Evolutionary conservation across 1,140 invertebrate genomes (phyloP).

Genomic region (Centruroides vittatus): DNA sequence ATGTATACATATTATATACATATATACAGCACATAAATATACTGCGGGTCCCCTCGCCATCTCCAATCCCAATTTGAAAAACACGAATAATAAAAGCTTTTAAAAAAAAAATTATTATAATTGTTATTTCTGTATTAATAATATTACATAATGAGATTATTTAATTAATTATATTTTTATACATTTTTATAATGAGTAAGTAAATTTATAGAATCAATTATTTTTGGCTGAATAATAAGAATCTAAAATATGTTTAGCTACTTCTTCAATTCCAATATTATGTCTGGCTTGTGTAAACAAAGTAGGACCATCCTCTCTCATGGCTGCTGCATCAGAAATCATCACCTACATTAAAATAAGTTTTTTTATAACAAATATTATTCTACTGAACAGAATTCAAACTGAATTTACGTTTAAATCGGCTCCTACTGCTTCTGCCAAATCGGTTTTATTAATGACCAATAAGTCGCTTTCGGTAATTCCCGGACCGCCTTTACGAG

Average conservation of each 20-base stretch:
- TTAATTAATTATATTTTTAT: too few relatives aligned
- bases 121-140: too few relatives aligned
- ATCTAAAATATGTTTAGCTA: conserved; percentile 19
- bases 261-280: conserved; percentile 23
- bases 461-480: conserved; percentile 31
- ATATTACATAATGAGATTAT: too few relatives aligned
- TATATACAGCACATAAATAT: too few relatives aligned
- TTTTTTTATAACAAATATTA: not conserved
- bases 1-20: too few relatives aligned
- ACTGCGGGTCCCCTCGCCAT: too few relatives aligned
- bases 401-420: conserved; percentile 11
- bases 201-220: not conserved
- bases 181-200: too few relatives aligned
- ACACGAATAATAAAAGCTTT: too few relatives aligned
- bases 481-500: conserved; percentile 30
- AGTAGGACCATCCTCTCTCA: conserved; percentile 28
- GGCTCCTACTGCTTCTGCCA: conserved; percentile 30
- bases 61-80: too few relatives aligned
- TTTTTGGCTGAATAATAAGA: not conserved
- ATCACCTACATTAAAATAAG: conserved; percentile 23
- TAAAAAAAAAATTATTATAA: too few relatives aligned
- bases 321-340: conserved; percentile 25
- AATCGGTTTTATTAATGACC: conserved; percentile 32
- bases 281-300: conserved; percentile 29
- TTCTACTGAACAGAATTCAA: not conserved